Evolutionary conservation across 2,888 invertebrate species (phyloP), one percentile per base, ranked within the genome.

Genomic region (Agrotis clavis): DNA sequence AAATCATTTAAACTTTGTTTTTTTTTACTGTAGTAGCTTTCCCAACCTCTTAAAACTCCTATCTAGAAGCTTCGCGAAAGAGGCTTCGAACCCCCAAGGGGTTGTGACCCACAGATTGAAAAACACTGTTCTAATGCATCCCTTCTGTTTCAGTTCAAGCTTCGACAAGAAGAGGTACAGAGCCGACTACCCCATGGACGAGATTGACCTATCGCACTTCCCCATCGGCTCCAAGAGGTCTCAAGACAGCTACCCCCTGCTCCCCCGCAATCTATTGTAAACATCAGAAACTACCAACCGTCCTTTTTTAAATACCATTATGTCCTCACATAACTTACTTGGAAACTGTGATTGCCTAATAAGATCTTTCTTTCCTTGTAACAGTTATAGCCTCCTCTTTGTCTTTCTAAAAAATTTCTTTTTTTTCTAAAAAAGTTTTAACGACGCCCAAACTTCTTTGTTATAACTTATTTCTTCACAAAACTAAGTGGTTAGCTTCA

Each of bases 101-200:
- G n/a, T n/a, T n/a, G n/a, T n/a, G n/a, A n/a, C n/a, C n/a, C n/a
- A n/a, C n/a, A 25, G 25, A 2, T 25, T 25, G 25, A 25, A 25
- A 2, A 25, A 25, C 25, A 25, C 25, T 25, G 25, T 25, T 67
- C 21, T 71, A 73, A 83, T 7, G 9, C 62, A 59, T 61, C 65
- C 18, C 19, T 62, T 76, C 18, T 74, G 51, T 86, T 86, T 9
- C 86, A 91, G 92, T 61, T 90, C 91, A 13, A 90, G 76, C 69
- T 90, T 88, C 79, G 92, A 91, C 82, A 92, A 94, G 92, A 95
- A 95, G 84, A 90, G 94, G 75, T 92, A 90, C 88, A 89, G 92
- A 83, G 92, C 92, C 13, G 95, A 95, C 87, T 94, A 91, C 90
- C 95, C 95, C 82, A 94, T 96, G 94, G 95, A 95, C 80, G 95